Conservation (phyloP, 2,113 vertebrate genomes). For the Gnathonemus longibarbis region DNA sequence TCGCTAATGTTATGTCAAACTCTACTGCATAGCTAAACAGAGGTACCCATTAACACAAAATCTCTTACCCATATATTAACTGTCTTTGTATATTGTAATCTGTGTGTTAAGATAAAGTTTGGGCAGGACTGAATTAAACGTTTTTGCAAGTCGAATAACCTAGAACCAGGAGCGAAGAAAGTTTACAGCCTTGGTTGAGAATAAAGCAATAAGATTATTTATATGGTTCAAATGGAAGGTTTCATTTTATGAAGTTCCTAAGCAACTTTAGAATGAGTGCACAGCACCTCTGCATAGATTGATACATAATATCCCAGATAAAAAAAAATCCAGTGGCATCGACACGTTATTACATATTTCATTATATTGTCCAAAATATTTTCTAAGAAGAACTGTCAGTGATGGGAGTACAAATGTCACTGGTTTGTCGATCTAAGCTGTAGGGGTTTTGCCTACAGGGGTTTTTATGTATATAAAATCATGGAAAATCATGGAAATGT, state of each 20-base stretch:
- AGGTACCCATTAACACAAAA: not conserved
- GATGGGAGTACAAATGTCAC: not conserved
- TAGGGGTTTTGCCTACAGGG: not conserved
- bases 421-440: not conserved
- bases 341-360: not conserved
- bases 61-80: not conserved
- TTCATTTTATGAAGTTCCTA: not conserved
- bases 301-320: not conserved
- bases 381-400: not conserved
- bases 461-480: not conserved
- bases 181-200: not conserved
- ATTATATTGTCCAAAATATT: not conserved
- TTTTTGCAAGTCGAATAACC: not conserved
- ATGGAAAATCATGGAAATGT: not conserved
- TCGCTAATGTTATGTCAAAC: not conserved
- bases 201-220: not conserved
- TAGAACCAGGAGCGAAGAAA: not conserved
- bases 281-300: not conserved
- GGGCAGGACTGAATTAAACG: not conserved
- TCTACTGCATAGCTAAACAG: not conserved
- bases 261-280: not conserved
- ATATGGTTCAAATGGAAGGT: not conserved
- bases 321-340: not conserved
- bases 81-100: not conserved
- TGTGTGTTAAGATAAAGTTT: not conserved